phyloP scores from a whole-genome alignment of 2,113 vertebrate genomes.

The Chaetops frenatus region DNA sequence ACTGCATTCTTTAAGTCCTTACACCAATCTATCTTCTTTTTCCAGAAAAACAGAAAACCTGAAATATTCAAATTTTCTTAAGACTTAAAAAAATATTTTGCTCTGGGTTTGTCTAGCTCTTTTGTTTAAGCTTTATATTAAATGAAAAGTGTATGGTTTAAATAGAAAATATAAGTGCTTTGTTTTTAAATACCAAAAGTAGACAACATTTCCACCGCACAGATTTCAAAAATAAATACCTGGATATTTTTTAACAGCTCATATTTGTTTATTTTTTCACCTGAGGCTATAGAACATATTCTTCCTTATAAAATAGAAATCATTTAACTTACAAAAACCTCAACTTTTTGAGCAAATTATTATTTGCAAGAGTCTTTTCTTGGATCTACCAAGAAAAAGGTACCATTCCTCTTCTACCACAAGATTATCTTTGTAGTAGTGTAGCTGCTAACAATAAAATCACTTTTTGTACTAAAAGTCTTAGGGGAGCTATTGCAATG shows the following conservation, averaged over 20 bases:
- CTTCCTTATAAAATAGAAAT: not conserved
- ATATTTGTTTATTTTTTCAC: not conserved
- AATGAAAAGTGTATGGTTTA: not conserved
- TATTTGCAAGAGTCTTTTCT: not conserved
- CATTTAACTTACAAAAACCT: not conserved
- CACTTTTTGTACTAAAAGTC: conserved; percentile 17
- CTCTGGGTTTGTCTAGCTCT: not conserved
- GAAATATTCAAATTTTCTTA: not conserved
- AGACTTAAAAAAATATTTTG: not conserved
- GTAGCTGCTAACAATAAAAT: conserved; percentile 28
- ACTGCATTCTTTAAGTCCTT: not conserved
- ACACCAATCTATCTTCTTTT: not conserved
- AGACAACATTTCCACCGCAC: not conserved
- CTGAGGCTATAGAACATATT: not conserved
- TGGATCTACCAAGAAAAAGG: not conserved
- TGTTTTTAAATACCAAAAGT: not conserved
- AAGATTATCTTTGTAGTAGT: not conserved
- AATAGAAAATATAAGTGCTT: not conserved
- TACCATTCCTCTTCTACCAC: not conserved
- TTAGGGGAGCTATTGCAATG: conserved; percentile 47
- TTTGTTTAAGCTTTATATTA: not conserved
- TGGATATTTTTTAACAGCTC: not conserved
- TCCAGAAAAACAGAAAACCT: not conserved
- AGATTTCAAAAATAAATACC: not conserved
- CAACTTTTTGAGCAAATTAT: not conserved